Percentiles rank a stretch among this genome's conserved stretches.
These are phyloP conservation scores for Monopterus albus DNA, from an alignment of 2,113 vertebrate genomes.

Conservation along the genomic window DNA sequence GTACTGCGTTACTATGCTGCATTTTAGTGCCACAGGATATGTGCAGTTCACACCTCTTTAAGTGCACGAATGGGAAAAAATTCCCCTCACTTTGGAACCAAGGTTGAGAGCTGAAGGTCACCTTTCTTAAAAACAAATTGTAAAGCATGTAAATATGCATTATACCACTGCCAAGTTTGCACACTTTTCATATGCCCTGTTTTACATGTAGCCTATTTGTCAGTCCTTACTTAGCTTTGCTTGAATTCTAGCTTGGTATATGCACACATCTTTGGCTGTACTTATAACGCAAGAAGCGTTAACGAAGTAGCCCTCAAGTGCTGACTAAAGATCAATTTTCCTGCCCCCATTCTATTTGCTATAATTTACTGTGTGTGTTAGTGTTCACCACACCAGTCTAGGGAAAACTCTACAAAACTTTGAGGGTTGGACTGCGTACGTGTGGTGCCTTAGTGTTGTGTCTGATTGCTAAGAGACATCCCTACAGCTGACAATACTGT, in stretches of 20 bases:
- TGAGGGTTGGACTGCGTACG: conserved; percentile 50
- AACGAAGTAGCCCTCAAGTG: conserved; percentile 38
- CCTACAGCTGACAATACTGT: conserved; percentile 32
- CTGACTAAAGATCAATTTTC: conserved; percentile 55
- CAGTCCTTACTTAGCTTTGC: neutral
- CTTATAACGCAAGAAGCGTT: conserved; percentile 9
- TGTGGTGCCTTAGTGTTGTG: conserved; percentile 29
- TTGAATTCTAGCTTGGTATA: neutral
- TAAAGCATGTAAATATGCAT: neutral
- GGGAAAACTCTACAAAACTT: conserved; percentile 56
- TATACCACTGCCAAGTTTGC: neutral
- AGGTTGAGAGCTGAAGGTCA: conserved; percentile 17
- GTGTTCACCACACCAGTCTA: conserved; percentile 28
- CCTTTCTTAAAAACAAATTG: too few relatives aligned
- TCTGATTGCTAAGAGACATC: conserved; percentile 35
- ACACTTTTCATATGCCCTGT: neutral
- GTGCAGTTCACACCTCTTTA: conserved; percentile 32
- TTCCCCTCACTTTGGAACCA: neutral
- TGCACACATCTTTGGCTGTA: neutral
- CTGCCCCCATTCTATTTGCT: conserved; percentile 33
- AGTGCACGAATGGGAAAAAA: conserved; percentile 25
- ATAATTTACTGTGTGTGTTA: conserved; percentile 21
- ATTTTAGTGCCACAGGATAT: conserved; percentile 53
- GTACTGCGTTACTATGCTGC: conserved; percentile 66
- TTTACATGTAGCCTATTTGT: neutral